Percentiles rank a stretch among this genome's conserved stretches.
phyloP scores from a whole-genome alignment of 2,113 vertebrate species.

The Pseudorasbora parva region DNA sequence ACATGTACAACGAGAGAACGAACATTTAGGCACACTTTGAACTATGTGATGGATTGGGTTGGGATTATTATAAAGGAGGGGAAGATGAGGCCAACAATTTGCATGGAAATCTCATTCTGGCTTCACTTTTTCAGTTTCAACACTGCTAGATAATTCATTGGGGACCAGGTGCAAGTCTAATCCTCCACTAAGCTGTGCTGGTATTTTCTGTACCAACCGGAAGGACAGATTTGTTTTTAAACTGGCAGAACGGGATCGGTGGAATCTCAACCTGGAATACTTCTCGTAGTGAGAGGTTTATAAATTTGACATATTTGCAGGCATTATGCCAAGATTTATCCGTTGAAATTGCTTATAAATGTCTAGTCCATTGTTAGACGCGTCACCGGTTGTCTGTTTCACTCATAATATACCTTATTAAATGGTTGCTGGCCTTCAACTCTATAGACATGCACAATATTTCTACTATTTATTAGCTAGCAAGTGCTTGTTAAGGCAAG shows the following conservation, averaged over 20 bases:
- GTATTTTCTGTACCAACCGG: conserved; percentile 21
- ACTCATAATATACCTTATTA: not conserved
- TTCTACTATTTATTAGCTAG: not conserved
- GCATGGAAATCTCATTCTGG: conserved; percentile 18
- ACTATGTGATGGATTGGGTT: not conserved
- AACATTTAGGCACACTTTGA: not conserved
- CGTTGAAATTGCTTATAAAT: not conserved
- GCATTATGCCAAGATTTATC: not conserved
- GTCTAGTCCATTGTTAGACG: not conserved
- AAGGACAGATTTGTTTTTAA: not conserved
- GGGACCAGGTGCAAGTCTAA: conserved; percentile 31
- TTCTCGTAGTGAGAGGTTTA: not conserved
- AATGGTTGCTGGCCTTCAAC: not conserved
- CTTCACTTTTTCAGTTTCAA: conserved; percentile 6
- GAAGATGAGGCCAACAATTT: conserved; percentile 13
- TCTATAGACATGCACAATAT: not conserved
- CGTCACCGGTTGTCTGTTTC: conserved; percentile 5
- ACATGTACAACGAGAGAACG: not conserved
- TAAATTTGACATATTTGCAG: conserved; percentile 13
- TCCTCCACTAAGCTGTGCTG: conserved; percentile 21
- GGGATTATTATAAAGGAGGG: not conserved
- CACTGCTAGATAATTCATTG: conserved; percentile 6
- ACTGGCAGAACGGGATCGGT: not conserved
- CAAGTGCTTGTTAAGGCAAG: not conserved
- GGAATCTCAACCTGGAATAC: not conserved